phyloP scores from a whole-genome alignment of 2,888 invertebrate species.

The Chrysolina haemoptera region DNA sequence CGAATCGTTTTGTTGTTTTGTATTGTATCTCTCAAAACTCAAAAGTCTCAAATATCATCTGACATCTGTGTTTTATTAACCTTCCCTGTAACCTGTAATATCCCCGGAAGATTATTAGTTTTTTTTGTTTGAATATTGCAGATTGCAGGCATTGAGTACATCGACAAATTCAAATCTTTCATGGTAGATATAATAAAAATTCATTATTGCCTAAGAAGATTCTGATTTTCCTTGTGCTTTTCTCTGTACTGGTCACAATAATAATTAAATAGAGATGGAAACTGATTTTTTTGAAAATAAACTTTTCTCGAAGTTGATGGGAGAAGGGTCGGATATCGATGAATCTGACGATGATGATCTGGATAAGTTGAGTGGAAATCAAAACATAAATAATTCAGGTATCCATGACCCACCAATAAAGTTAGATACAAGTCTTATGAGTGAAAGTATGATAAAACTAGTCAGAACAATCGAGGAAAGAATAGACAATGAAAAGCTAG shows the following conservation, averaged over 20 bases:
- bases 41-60: no score
- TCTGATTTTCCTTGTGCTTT: background rate
- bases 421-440: background rate
- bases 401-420: background rate
- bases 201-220: no score
- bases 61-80: no score
- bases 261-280: background rate
- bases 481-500: background rate
- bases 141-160: no score
- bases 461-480: slow-evolving; percentile 13
- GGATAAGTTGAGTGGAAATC: slow-evolving; percentile 6
- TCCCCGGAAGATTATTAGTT: no score
- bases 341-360: slow-evolving; percentile 6
- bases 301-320: slow-evolving; percentile 5
- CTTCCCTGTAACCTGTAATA: no score
- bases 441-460: slow-evolving; percentile 9
- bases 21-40: no score
- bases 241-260: background rate
- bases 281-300: background rate
- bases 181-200: no score
- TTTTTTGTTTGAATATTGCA: no score
- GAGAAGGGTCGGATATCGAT: slow-evolving; percentile 4
- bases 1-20: no score
- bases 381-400: background rate
- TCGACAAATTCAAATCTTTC: no score